Evolutionary conservation across 2,797 vertebrate genomes (phyloP), one percentile per base, ranked within the genome.

Genomic region (Artibeus jamaicensis): DNA sequence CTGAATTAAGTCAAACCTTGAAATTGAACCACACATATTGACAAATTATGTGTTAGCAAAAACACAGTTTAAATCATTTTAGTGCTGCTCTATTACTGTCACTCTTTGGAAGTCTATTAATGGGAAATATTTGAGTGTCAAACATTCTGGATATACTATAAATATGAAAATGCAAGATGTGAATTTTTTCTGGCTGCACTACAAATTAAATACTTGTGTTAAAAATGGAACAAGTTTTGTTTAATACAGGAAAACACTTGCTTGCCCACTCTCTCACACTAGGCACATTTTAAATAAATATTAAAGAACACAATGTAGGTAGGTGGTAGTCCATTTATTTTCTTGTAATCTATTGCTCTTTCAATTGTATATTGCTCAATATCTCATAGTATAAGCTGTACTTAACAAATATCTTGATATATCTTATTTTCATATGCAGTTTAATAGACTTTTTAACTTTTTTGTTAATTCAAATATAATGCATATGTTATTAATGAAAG

Each of bases 151-250:
- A 74, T 39, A 18, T 44, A 94, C 19, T 95, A 84, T 86, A 96
- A 96, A 95, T 73, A 55, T 15, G 53, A 94, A 95, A 62, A 70
- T 94, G 88, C 79, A 84, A 90, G 34, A 16, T 89, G 53, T 89
- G 10, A 1, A 4, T 62, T 0, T 89, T 83, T 93, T 73, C 53
- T 90, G 93, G 48, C 9, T 59, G n/a, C 62, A 97, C 95, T 87
- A 94, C 96, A 87, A 95, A 95, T 77, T 91, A 79, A 97, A 96
- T 94, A 97, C 94, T 90, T 97, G 86, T 93, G 95, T 96, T 96
- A 19, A 94, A 95, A 90, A 78, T 32, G 5, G 83, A 94, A 70
- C 62, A 95, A 74, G 89, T 94, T 92, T 92, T 97, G 67, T 67
- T 70, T 90, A 83, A 91, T 91, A 79, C 94, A 97, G 96, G 87